Evolutionary conservation across 2,113 vertebrate species (phyloP).

Genomic region (Crotalus horridus): DNA sequence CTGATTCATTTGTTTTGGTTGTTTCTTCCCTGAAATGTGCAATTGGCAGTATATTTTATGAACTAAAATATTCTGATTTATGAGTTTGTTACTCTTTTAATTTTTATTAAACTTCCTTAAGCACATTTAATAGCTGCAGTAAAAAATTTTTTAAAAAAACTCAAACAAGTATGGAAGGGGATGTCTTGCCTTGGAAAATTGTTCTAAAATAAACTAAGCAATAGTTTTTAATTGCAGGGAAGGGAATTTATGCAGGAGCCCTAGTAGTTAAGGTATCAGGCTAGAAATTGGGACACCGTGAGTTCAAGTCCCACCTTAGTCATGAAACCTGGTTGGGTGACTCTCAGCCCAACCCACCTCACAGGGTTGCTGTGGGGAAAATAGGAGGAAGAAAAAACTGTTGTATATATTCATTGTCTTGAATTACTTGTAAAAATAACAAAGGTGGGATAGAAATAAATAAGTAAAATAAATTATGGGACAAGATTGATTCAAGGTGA

Average conservation of each 20-base stretch:
- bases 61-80: background rate
- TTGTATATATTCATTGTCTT: background rate
- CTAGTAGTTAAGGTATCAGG: background rate
- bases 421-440: background rate
- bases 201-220: background rate
- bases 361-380: background rate
- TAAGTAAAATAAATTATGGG: background rate
- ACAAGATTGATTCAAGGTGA: background rate
- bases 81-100: background rate
- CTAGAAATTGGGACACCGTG: too few species aligned
- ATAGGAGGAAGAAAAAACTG: background rate
- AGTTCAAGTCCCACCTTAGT: too few species aligned
- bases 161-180: background rate
- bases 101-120: background rate
- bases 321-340: too few species aligned
- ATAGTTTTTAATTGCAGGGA: background rate
- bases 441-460: background rate
- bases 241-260: background rate
- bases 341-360: too few species aligned
- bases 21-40: background rate
- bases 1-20: background rate
- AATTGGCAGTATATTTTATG: background rate
- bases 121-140: background rate
- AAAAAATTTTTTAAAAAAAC: background rate
- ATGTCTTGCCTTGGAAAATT: background rate